Percentiles rank a stretch among this genome's conserved stretches.
These are phyloP conservation scores for Peromyscus attwateri DNA, from an alignment of 2,797 vertebrate genomes.

Conservation along the genomic window DNA sequence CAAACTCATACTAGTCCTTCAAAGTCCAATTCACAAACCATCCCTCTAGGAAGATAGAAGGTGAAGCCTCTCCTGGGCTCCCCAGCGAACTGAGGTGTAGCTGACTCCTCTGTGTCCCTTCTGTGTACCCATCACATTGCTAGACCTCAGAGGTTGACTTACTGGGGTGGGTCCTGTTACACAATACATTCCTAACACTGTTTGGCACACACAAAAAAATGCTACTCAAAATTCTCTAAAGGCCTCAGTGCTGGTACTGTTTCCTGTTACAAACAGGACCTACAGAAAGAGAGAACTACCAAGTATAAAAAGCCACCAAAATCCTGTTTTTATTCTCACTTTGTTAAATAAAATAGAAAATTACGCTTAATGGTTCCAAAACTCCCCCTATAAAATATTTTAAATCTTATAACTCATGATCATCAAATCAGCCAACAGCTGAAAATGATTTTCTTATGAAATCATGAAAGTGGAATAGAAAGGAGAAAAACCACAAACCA, in stretches of 20 bases:
- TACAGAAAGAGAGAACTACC: background rate
- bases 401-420: background rate
- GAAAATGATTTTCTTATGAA: background rate
- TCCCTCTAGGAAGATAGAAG: background rate
- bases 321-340: conserved; percentile 9
- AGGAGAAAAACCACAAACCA: conserved; percentile 23
- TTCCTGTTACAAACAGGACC: background rate
- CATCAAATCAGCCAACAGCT: background rate
- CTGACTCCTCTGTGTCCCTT: background rate
- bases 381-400: background rate
- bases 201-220: background rate
- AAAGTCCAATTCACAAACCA: conserved; percentile 9
- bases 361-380: conserved; percentile 38
- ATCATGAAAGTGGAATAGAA: background rate
- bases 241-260: background rate
- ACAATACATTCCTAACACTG: background rate
- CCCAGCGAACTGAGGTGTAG: background rate
- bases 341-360: conserved; percentile 60
- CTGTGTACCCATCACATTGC: background rate
- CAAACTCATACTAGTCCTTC: background rate
- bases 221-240: background rate
- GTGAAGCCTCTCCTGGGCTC: background rate
- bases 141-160: background rate
- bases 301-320: background rate
- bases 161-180: background rate